These are phyloP conservation scores for Nothobranchius furzeri DNA, from an alignment of 2,113 vertebrate species.

Conservation along the genomic window DNA sequence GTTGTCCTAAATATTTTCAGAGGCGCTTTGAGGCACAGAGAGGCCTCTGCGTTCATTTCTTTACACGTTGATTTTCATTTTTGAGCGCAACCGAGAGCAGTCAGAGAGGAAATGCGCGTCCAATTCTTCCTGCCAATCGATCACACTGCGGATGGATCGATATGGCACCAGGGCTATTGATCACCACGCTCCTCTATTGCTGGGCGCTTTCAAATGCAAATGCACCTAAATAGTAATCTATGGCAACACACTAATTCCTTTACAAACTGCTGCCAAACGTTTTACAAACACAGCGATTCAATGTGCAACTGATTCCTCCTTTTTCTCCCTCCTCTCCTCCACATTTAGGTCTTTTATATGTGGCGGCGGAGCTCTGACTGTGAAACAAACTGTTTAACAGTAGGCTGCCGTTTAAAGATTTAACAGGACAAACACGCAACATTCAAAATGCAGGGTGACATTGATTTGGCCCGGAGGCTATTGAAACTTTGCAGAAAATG, in stretches of 20 bases:
- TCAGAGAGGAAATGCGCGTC: conserved; percentile 53
- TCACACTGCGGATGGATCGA: conserved; percentile 79
- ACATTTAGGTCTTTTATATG: conserved; percentile 32
- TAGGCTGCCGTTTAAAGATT: conserved; percentile 58
- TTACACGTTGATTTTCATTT: conserved; percentile 33
- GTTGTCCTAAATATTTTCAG: conserved; percentile 43
- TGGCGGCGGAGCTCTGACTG: conserved; percentile 31
- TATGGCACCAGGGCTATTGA: conserved; percentile 76
- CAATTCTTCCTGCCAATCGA: conserved; percentile 74
- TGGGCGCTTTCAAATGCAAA: conserved; percentile 75
- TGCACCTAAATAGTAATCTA: conserved; percentile 77
- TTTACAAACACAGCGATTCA: conserved; percentile 65
- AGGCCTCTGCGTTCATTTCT: conserved; percentile 26
- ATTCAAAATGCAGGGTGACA: conserved; percentile 50
- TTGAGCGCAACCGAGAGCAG: conserved; percentile 43
- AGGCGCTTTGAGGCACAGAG: neutral
- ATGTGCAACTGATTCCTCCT: conserved; percentile 23
- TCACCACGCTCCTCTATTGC: conserved; percentile 72
- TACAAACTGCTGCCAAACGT: conserved; percentile 74
- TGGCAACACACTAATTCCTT: conserved; percentile 76
- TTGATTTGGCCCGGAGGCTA: conserved; percentile 53
- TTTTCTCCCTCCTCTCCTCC: neutral
- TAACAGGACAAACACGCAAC: conserved; percentile 58
- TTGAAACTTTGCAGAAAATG: conserved; percentile 48
- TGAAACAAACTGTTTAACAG: conserved; percentile 43